Evolutionary conservation across 2,113 vertebrate genomes (phyloP), one percentile per base, ranked within the genome.

Genomic region (Cisticola juncidis): DNA sequence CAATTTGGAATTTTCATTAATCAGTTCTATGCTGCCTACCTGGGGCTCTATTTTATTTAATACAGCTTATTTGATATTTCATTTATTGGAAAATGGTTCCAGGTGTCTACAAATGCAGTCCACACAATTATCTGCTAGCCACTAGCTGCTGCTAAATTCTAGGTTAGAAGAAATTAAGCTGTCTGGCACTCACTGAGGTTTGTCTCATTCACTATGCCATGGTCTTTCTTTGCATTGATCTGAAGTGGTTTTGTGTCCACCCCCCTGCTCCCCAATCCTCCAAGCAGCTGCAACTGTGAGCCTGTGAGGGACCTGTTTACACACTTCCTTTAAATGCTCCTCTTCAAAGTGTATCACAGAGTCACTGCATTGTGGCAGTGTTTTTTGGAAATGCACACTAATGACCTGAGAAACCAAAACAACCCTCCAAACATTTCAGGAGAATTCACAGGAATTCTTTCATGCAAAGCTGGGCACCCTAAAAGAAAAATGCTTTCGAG

Each of bases 401-500:
- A 92, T 88, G 93, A 94, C 42, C 42, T 76, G 77, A 54, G 87
- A 96, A 97, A 97, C 42, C 10, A 7, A 97, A 90, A 88, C 40
- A 85, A 56, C 60, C 77, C 87, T 97, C 62, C 10, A 92, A 90
- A 94, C 65, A 76, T 95, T 88, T 76, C 19, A 97, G 76, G 68
- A 95, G 79, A 93, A 93, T 82, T 88, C 81, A 64, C 31, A 96
- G 84, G 93, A 96, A 98, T 97, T 96, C 92, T 88, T 97, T 97
- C 77, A 61, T 78, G 70, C 93, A 96, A 97, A 98, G 87, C 95
- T 92, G 94, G 95, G 97, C 95, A 97, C 97, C 93, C 96, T 98
- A 96, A 91, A 95, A 97, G 94, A 98, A 97, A 98, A 97, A 96
- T 93, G 94, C 95, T 98, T 97, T 96, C 5, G 35, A 94, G 91